Evolutionary conservation across 1,140 invertebrate species (phyloP).

Genomic region (Ceratina japonica): DNA sequence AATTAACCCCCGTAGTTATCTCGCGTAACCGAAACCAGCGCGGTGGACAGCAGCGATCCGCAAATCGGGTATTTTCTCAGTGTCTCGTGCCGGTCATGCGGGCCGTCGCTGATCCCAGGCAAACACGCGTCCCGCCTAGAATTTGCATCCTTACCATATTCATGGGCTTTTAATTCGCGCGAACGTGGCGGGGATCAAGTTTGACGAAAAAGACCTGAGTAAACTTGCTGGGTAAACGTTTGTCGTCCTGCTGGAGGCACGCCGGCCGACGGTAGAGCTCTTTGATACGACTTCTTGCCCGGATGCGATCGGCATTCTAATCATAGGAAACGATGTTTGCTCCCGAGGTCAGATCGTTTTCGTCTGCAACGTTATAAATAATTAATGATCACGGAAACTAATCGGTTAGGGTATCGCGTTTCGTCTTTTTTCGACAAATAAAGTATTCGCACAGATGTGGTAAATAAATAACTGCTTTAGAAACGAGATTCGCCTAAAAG

Average conservation of each 20-base stretch:
- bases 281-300: slow-evolving; percentile 44
- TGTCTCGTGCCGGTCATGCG: slow-evolving; percentile 56
- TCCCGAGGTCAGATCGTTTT: slow-evolving; percentile 4
- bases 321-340: slow-evolving; percentile 34
- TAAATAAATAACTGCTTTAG: too few relatives aligned
- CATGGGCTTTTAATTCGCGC: slow-evolving; percentile 70
- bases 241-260: neutral
- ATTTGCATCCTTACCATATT: slow-evolving; percentile 74
- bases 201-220: slow-evolving; percentile 24
- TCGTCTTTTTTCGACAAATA: neutral
- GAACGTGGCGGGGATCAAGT: slow-evolving; percentile 38
- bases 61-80: slow-evolving; percentile 12
- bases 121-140: slow-evolving; percentile 53
- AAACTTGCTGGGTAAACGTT: slow-evolving; percentile 45
- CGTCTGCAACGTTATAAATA: slow-evolving; percentile 39
- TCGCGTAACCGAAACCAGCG: slow-evolving; percentile 18
- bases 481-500: too few relatives aligned
- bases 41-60: neutral
- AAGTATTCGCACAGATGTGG: neutral
- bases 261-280: neutral
- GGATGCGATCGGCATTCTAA: slow-evolving; percentile 28
- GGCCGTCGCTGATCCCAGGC: slow-evolving; percentile 62
- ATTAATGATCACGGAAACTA: slow-evolving; percentile 31
- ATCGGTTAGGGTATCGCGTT: slow-evolving; percentile 1
- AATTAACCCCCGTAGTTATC: slow-evolving; percentile 53